Base-by-base conservation (phyloP, 2,888 invertebrate genomes). In the Caenorhabditis plicata region DNA sequence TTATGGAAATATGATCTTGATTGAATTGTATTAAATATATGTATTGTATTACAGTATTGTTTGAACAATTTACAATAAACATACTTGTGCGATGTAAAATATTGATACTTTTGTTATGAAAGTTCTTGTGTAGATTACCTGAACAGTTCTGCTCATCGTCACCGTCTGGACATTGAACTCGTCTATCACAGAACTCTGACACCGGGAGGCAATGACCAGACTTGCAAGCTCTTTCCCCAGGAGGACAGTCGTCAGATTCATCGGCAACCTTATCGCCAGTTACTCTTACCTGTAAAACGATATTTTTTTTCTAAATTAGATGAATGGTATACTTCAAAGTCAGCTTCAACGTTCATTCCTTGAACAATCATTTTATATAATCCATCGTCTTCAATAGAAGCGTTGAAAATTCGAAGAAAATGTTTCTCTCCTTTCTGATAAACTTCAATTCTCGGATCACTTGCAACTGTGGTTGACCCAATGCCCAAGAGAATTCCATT, bases 201-300 rank as follows among this genome's bases (percentile, higher is more conserved):
- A 66, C 61, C 2, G 74, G 67, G 8, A 74, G 45, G 49, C 74
- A 74, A 29, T 74, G 74, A 20, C 74, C 74, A 17, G 71, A 72
- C 46, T 62, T 63, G 54, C 74, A 74, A 8, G 74, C 63, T 20
- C 60, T 45, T 43, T 74, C 70, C n/a, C 68, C 71, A 5, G 46
- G 36, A 1, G 74, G 74, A 53, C 74, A 74, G 8, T 61, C 70
- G 19, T 53, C 55, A 1, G 71, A 61, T 19, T 64, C 47, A 8
- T 29, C 35, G 13, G 62, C 60, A 3, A 71, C 39, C 11, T 39
- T 39, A 36, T 72, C 72, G 8, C 58, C 38, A 0, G 68, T 67
- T 9, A 72, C 44, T 11, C 57, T 53, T 32, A 72, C 65, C 68
- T 69, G 47, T 17, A 69, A 41, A 35, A 3, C 22, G 15, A 8